Base-by-base conservation (phyloP, 2,888 invertebrate genomes). In the Amblyteles armatorius region DNA sequence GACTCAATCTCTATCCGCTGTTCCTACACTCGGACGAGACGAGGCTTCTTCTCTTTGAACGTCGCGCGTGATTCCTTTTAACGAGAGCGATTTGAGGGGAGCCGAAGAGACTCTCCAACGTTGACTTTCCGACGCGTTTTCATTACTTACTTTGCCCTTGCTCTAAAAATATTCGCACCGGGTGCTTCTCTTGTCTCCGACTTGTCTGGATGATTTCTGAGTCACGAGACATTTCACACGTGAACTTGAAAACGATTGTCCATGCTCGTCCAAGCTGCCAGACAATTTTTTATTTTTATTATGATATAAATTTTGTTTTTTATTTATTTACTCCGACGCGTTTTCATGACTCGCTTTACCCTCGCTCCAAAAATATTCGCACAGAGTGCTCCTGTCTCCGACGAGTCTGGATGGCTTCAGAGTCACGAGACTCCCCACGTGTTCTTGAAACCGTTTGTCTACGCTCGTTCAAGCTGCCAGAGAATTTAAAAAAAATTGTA, bases 61-160 rank as follows among this genome's bases (percentile, higher is more conserved):
- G 63, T 81, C 55, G 36, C 57, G 67, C 69, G 78, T 69, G 78
- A 81, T 85, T 71, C 79, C 82, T 57, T 69, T 79, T 52, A 79
- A 68, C 71, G 76, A 82, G 71, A 79, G n/a, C 65, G 76, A 79
- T 84, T 71, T 52, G 74, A 40, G 44, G 57, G 36, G 40, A 50
- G 40, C 50, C 50, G 52, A 40, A 69, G 29, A 22, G 33, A 48
- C 6, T 22, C 68, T 19, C 33, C 22, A 11, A 33, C 50, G 33
- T 67, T 63, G 50, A 16, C 29, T 19, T 72, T 76, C 65, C 80
- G 79, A 60, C 60, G 82, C 11, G 11, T 40, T 11, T 40, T 40
- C 11, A 40, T 11, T 5, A 6, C 7, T 7, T 0, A 6, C 33
- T 33, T 33, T 6, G 6, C 1, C 33, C 33, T 33, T 5, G 33